Conservation (phyloP, 2,888 invertebrate species). For the Morpho achilles region DNA sequence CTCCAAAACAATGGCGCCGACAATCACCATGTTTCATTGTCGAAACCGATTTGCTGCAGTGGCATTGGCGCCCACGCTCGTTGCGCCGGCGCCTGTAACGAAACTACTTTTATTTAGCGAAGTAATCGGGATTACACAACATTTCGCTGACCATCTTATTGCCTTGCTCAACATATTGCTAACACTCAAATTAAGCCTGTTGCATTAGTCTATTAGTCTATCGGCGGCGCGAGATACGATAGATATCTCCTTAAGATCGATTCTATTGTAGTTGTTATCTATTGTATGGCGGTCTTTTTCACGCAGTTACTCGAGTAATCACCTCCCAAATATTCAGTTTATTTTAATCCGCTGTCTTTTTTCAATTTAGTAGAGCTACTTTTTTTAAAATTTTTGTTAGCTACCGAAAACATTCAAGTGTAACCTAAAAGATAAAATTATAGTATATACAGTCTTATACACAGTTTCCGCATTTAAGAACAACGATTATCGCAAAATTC, state of each 20-base stretch:
- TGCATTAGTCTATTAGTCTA: background rate
- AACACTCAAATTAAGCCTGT: conserved; percentile 32
- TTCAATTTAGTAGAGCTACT: no score
- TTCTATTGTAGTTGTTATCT: background rate
- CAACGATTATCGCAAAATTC: no score
- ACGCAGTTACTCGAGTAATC: no score
- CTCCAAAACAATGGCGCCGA: conserved; percentile 25
- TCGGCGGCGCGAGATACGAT: conserved; percentile 5
- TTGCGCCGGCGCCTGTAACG: conserved; percentile 21
- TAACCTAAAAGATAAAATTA: no score
- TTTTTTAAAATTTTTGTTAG: no score
- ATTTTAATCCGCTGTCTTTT: no score
- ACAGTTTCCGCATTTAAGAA: no score
- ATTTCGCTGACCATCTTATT: conserved; percentile 46
- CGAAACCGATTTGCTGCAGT: conserved; percentile 28
- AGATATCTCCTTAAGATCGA: background rate
- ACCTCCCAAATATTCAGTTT: no score
- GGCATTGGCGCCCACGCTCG: conserved; percentile 39
- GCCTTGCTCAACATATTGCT: conserved; percentile 53
- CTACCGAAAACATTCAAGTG: no score
- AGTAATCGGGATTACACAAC: conserved; percentile 46
- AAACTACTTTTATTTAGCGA: conserved; percentile 38
- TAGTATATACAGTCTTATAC: no score
- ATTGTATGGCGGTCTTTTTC: no score
- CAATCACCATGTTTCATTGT: conserved; percentile 26